A percentile compares a stretch with the other conserved stretches of the same genome.
Conservation (phyloP, 2,797 vertebrate species). For the Leuciscus waleckii region DNA sequence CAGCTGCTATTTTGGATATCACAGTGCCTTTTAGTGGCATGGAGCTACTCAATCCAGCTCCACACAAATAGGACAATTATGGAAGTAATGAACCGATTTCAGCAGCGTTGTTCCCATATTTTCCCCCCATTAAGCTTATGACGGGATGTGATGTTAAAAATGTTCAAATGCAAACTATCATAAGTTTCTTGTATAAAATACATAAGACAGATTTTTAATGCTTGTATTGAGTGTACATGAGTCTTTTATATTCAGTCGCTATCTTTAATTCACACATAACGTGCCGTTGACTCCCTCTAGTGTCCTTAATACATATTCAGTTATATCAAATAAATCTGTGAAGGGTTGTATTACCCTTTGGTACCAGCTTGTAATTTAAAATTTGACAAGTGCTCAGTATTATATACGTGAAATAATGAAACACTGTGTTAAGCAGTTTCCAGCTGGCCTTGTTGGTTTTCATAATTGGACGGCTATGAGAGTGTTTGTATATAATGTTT, state of each 20-base stretch:
- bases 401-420: background rate
- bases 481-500: slow-evolving; percentile 84
- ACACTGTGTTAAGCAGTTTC: background rate
- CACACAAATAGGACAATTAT: background rate
- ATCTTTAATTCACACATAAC: background rate
- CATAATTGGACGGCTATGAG: slow-evolving; percentile 25
- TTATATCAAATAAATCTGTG: background rate
- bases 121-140: background rate
- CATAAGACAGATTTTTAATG: slow-evolving; percentile 71
- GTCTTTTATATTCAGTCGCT: background rate
- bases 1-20: slow-evolving; percentile 23
- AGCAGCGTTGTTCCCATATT: background rate
- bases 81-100: background rate
- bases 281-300: slow-evolving; percentile 43
- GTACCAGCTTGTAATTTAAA: background rate
- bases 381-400: background rate
- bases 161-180: background rate
- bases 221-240: background rate
- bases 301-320: slow-evolving; percentile 22
- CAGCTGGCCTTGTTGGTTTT: slow-evolving; percentile 8
- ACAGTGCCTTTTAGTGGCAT: slow-evolving; percentile 22
- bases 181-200: slow-evolving; percentile 73
- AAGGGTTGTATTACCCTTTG: background rate
- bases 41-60: slow-evolving; percentile 6
- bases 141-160: background rate